phyloP scores from a whole-genome alignment of 2,113 vertebrate genomes.

The cattle (Bos taurus) region DNA sequence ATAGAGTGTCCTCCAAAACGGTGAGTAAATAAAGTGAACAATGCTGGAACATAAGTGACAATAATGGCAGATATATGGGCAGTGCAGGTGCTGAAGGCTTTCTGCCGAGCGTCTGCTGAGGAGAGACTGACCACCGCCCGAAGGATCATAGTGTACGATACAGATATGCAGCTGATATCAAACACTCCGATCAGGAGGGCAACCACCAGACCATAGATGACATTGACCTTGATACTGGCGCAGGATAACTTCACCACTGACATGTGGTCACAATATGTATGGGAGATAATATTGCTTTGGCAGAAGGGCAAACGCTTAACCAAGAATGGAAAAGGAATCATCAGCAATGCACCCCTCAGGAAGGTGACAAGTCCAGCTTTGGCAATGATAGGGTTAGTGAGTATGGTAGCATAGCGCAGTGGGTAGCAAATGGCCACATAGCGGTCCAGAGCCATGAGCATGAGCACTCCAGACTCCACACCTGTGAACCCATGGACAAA shows the following conservation, averaged over 20 bases:
- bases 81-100: slow-evolving; percentile 49
- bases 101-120: slow-evolving; percentile 40
- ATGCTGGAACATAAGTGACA: slow-evolving; percentile 54
- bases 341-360: slow-evolving; percentile 22
- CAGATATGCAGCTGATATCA: slow-evolving; percentile 50
- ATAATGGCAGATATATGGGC: slow-evolving; percentile 53
- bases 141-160: slow-evolving; percentile 40
- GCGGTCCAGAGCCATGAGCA: slow-evolving; percentile 30
- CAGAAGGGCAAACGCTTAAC: slow-evolving; percentile 55
- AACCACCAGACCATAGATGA: slow-evolving; percentile 52
- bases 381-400: slow-evolving; percentile 25
- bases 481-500: slow-evolving; percentile 52
- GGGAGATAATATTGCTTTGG: slow-evolving; percentile 39
- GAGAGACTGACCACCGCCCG: background rate
- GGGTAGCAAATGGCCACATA: slow-evolving; percentile 66
- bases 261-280: slow-evolving; percentile 67
- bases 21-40: slow-evolving; percentile 61
- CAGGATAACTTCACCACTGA: slow-evolving; percentile 63
- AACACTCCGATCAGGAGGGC: slow-evolving; percentile 53
- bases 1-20: slow-evolving; percentile 40
- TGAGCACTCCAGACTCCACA: slow-evolving; percentile 55
- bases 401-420: slow-evolving; percentile 36
- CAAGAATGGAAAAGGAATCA: slow-evolving; percentile 58
- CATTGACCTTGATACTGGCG: slow-evolving; percentile 41
- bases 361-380: slow-evolving; percentile 27